Evolutionary conservation across 2,113 vertebrate genomes (phyloP), one percentile per base, ranked within the genome.

Genomic region (Mesoclemmys tuberculata): DNA sequence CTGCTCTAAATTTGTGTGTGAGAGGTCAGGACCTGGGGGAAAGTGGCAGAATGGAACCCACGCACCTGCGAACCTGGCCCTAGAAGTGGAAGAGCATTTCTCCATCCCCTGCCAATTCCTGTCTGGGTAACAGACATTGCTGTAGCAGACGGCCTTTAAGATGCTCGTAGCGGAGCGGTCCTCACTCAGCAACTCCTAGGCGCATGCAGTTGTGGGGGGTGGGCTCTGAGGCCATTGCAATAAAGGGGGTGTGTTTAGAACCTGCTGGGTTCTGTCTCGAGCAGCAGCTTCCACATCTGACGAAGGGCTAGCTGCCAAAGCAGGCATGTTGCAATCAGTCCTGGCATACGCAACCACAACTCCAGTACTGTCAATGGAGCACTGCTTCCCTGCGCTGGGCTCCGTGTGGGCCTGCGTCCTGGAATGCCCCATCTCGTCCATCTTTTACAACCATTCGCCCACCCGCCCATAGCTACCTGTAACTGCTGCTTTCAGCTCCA

Each of bases 381-480:
- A 21, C 8, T 5, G 35, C 64, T 18, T 38, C 35, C 61, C 58
- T 7, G 29, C 3, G 7, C 14, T 58, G 56, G 10, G 56, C 26
- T 58, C 10, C 5, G 11, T 5, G 10, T 4, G 27, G 27, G 56
- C 27, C 27, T 6, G 12, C 58, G 12, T 35, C 13, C 58, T 31
- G 31, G 14, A 31, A 16, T 13, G 1, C 29, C 31, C 8, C 19
- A 10, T 18, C 9, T 35, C n/a, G 64, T 71, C n/a, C 35, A 21
- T 4, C 35, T 31, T 68, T 5, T 7, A 2, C 38, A 68, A 38
- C 64, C 64, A 10, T 21, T 22, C 35, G 21, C 64, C 7, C 13
- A 2, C 1, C 6, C 7, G 58, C 13, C 35, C 61, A 35, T 14
- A 3, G 18, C 35, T 16, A 6, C 6, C 12, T 26, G 3, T 35